Evolutionary conservation across 92 coral and sea anemone genomes (phyloP).

Genomic region (Meandrina meandrites): DNA sequence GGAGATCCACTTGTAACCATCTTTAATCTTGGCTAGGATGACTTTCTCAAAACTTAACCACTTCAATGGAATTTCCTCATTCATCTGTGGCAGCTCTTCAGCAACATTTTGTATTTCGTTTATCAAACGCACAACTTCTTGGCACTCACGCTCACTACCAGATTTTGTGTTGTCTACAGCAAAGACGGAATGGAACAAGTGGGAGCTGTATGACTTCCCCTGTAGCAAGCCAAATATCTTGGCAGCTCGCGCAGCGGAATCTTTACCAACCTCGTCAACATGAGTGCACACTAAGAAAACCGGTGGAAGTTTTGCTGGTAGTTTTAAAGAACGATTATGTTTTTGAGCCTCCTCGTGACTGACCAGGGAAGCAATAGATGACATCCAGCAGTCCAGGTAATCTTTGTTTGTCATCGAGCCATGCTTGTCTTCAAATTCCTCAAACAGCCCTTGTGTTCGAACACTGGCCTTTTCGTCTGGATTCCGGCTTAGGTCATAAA

Average conservation of each 20-base stretch:
- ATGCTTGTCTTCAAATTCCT: too few relatives aligned
- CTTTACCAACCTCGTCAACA: neutral
- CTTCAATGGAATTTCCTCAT: too few relatives aligned
- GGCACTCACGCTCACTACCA: neutral
- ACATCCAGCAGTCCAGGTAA: too few relatives aligned
- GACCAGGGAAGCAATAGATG: conserved; percentile 27
- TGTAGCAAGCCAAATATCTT: conserved; percentile 31
- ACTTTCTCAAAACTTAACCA: too few relatives aligned
- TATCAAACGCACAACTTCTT: too few relatives aligned
- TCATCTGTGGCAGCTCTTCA: too few relatives aligned
- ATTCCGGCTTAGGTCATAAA: too few relatives aligned
- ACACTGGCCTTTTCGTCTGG: too few relatives aligned
- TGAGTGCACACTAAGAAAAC: conserved; percentile 41
- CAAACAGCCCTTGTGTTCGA: too few relatives aligned
- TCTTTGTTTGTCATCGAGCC: too few relatives aligned
- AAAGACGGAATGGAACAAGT: conserved; percentile 24
- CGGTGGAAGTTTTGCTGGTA: conserved; percentile 35
- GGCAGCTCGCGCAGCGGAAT: conserved; percentile 22
- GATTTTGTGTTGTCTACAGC: conserved; percentile 51
- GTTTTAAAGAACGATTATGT: neutral
- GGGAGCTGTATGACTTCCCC: neutral
- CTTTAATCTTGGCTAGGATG: too few relatives aligned
- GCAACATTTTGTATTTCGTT: too few relatives aligned
- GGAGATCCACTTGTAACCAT: neutral
- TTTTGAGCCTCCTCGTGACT: neutral